A percentile compares a stretch with the other conserved stretches of the same genome.
Conservation (phyloP, 2,113 vertebrate genomes). For the Loxodonta africana region DNA sequence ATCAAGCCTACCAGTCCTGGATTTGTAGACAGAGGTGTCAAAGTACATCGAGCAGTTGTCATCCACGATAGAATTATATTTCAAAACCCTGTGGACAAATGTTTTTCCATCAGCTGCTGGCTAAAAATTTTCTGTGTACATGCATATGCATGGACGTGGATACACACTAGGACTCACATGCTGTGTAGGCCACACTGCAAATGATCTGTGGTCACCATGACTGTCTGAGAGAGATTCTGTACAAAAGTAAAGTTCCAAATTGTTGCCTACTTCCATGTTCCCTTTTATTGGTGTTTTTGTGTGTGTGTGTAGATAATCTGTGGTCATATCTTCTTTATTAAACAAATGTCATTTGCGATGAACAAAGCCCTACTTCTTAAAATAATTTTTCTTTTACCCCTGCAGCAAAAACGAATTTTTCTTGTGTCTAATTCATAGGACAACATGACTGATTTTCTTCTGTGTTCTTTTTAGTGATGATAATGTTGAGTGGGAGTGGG, state of each 20-base stretch:
- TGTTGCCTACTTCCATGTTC: not conserved
- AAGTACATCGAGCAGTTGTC: conserved; percentile 30
- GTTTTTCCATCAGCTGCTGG: conserved; percentile 46
- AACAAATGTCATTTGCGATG: not conserved
- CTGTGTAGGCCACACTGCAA: not conserved
- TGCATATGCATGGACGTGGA: not conserved
- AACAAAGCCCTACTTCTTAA: not conserved
- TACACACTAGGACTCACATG: not conserved
- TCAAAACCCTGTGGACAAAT: not conserved
- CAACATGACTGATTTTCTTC: not conserved
- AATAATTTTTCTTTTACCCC: conserved; percentile 23
- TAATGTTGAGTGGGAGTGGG: not conserved
- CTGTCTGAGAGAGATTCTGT: not conserved
- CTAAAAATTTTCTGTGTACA: not conserved
- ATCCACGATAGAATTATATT: conserved; percentile 6
- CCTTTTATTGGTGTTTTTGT: not conserved
- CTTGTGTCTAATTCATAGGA: not conserved
- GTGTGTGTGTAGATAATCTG: not conserved
- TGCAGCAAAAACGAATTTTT: not conserved
- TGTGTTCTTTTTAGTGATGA: not conserved
- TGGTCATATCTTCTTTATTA: conserved; percentile 7
- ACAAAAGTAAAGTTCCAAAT: not conserved
- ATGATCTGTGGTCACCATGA: not conserved
- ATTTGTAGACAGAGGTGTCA: conserved; percentile 40
- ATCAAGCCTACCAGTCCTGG: not conserved